Evolutionary conservation across 2,113 vertebrate species (phyloP).

Genomic region (Alosa alosa): DNA sequence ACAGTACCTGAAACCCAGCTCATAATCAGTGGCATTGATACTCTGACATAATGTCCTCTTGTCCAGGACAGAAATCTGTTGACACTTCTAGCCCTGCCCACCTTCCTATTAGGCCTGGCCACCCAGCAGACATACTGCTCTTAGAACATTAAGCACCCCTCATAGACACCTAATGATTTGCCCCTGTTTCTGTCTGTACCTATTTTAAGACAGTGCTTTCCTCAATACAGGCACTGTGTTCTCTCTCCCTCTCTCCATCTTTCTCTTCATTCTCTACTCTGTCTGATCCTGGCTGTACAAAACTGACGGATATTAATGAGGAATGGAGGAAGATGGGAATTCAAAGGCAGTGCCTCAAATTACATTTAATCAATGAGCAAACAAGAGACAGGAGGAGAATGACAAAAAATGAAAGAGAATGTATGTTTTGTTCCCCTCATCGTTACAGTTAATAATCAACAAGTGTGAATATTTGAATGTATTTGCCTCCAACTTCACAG

Average conservation of each 20-base stretch:
- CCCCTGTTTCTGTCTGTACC: background rate
- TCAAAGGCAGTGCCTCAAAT: background rate
- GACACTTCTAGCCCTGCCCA: background rate
- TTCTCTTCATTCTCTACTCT: background rate
- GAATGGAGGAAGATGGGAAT: background rate
- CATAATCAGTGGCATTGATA: background rate
- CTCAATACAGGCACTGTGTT: background rate
- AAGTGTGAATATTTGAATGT: slow-evolving; percentile 62
- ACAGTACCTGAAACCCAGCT: background rate
- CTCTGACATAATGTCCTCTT: background rate
- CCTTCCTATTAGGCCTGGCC: background rate
- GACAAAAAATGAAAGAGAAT: background rate
- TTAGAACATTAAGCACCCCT: background rate
- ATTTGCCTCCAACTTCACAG: slow-evolving; percentile 66
- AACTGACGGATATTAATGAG: background rate
- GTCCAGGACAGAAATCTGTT: background rate
- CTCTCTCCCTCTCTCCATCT: background rate
- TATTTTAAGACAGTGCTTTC: background rate
- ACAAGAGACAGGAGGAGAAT: background rate
- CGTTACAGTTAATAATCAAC: slow-evolving; percentile 64
- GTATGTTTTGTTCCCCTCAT: slow-evolving; percentile 16
- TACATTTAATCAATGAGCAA: background rate
- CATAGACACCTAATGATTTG: background rate
- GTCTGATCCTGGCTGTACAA: background rate
- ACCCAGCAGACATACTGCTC: background rate